Percentiles rank a stretch among this genome's conserved stretches.
These are phyloP conservation scores for Peromyscus maniculatus DNA, from an alignment of 2,113 vertebrate genomes.

Conservation along the genomic window DNA sequence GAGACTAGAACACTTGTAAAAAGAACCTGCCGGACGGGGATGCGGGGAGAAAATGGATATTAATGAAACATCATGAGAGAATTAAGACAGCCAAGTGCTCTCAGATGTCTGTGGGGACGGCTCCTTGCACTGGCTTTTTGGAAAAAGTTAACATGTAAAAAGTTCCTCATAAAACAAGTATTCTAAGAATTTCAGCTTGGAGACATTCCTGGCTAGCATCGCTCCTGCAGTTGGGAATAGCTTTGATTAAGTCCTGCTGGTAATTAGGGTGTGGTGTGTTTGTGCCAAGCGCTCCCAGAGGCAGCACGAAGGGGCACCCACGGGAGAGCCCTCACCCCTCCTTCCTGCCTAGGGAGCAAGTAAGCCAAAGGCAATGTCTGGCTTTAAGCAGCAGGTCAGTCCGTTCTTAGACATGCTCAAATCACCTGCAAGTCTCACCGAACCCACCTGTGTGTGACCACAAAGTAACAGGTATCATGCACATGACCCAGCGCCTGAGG, in stretches of 20 bases:
- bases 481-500: not conserved
- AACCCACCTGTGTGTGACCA: not conserved
- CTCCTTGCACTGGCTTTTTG: slow-evolving; percentile 79
- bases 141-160: slow-evolving; percentile 87
- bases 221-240: slow-evolving; percentile 82
- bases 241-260: slow-evolving; percentile 84
- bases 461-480: not conserved
- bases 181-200: slow-evolving; percentile 84
- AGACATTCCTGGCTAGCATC: slow-evolving; percentile 85
- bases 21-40: slow-evolving; percentile 83
- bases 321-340: not conserved
- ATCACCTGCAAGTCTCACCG: not conserved
- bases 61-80: slow-evolving; percentile 86
- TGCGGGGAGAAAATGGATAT: slow-evolving; percentile 82
- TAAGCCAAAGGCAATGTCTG: not conserved
- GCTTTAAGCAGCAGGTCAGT: not conserved
- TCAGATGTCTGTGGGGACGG: slow-evolving; percentile 86
- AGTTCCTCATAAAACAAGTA: slow-evolving; percentile 87
- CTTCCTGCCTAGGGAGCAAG: not conserved
- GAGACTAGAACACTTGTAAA: slow-evolving; percentile 78
- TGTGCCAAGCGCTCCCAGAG: slow-evolving; percentile 69
- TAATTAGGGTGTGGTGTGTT: slow-evolving; percentile 75
- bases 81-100: slow-evolving; percentile 86
- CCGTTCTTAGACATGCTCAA: not conserved
- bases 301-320: not conserved